phyloP scores from a whole-genome alignment of 1,140 invertebrate genomes.

The Ylistrum balloti region DNA sequence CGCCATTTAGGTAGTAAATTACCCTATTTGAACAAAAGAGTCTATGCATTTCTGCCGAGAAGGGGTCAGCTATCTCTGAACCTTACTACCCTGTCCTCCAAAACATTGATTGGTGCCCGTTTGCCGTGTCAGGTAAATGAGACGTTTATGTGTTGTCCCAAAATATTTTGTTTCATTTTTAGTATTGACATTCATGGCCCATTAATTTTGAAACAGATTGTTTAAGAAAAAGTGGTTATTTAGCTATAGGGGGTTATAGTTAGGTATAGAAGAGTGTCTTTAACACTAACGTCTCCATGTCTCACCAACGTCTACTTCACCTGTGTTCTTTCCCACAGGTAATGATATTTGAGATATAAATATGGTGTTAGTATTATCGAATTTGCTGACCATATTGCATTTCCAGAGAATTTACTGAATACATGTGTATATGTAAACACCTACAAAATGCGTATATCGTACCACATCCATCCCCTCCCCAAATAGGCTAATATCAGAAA shows the following conservation, averaged over 20 bases:
- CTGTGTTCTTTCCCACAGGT: background rate
- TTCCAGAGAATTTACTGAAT: no score
- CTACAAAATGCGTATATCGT: no score
- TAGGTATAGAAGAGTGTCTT: background rate
- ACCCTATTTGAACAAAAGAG: background rate
- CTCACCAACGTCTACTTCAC: background rate
- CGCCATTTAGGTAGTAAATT: conserved; percentile 38
- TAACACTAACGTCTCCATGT: background rate
- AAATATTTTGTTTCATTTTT: conserved; percentile 40
- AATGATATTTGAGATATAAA: background rate
- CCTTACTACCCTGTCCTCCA: background rate
- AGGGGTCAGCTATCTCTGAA: background rate
- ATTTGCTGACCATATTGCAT: no score
- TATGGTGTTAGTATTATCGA: no score
- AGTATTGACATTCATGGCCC: conserved; percentile 18
- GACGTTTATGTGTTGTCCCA: conserved; percentile 22
- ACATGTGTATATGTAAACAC: no score
- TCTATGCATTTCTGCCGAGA: conserved; percentile 2
- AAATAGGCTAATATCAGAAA: no score
- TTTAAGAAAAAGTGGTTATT: conserved; percentile 36
- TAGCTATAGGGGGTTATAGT: conserved; percentile 10
- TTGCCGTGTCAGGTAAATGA: conserved; percentile 22
- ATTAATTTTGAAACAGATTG: conserved; percentile 40
- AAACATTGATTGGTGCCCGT: background rate
- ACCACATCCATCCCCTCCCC: no score